Base-by-base conservation (phyloP, 2,113 vertebrate species). In the Falco punctatus region DNA sequence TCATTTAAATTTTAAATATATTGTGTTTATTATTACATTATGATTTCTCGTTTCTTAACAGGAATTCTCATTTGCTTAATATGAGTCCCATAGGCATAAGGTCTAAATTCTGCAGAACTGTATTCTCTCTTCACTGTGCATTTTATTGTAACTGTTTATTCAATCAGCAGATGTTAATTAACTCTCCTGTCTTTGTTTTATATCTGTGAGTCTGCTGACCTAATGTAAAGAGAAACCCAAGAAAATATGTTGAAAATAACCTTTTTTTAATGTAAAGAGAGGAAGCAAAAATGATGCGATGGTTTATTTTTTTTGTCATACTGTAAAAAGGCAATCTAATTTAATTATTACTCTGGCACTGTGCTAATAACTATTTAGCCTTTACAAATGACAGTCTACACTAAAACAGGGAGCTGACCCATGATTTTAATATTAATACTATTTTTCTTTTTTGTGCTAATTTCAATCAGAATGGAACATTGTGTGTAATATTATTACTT, bases 141-240 rank as follows among this genome's bases (percentile, higher is more conserved):
- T 80, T 91, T 70, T 65, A 81, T 78, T 81, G 81, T 66, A 81
- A 22, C 15, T 74, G 48, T 73, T 85, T 65, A 79, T 90, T 80
- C 32, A 66, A 32, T 87, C 81, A 93, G 14, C 32, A 95, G 81
- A 90, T 77, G n/a, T 97, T 96, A 94, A 82, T 90, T 94, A 94
- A 55, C 73, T 95, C 21, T 15, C 52, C 62, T 67, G 46, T 9
- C 15, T 85, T 78, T 89, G 28, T 92, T 92, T 96, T 95, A 86
- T 81, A 85, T 94, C 55, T 44, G 3, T 52, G 17, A 95, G 15
- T 51, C 38, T 95, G 42, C 83, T 94, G 70, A 72, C 61, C 21
- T 79, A 64, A 44, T 88, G 24, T 72, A 86, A 92, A 86, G 16
- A 62, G n/a, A 93, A 94, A 38, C 82, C 12, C 40, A 91, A 35